A percentile compares a stretch with the other conserved stretches of the same genome.
phyloP scores from a whole-genome alignment of 2,797 vertebrate species.

The Pterois miles region DNA sequence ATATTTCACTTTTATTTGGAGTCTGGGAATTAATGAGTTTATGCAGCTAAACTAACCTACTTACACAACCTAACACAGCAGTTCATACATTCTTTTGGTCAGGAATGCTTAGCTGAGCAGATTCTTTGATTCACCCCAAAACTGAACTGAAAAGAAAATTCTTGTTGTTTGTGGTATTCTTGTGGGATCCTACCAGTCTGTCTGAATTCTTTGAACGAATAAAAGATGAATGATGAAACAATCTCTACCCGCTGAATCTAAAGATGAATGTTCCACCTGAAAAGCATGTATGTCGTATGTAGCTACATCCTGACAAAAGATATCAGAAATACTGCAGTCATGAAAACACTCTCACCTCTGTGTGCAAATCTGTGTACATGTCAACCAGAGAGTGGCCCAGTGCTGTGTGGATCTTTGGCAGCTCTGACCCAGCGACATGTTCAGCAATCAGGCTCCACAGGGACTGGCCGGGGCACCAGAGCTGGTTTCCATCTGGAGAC shows the following conservation, averaged over 20 bases:
- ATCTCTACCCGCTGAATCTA: neutral
- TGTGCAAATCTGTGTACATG: conserved; percentile 83
- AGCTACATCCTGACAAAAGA: neutral
- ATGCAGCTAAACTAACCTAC: conserved; percentile 41
- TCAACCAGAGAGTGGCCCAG: conserved; percentile 85
- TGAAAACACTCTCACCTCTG: conserved; percentile 82
- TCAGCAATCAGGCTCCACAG: conserved; percentile 86
- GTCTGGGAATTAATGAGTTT: conserved; percentile 41
- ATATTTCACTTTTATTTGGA: conserved; percentile 55
- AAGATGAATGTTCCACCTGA: neutral
- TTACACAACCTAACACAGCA: conserved; percentile 25
- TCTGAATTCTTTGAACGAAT: conserved; percentile 25
- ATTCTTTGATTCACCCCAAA: conserved; percentile 3
- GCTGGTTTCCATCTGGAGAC: conserved; percentile 58
- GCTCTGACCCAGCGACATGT: conserved; percentile 76
- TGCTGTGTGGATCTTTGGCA: conserved; percentile 81
- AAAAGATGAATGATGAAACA: conserved; percentile 8
- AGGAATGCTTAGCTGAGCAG: conserved; percentile 29
- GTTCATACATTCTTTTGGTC: conserved; percentile 32
- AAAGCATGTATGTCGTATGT: neutral
- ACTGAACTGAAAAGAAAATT: conserved; percentile 35
- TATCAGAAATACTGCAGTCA: neutral
- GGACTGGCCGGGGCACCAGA: conserved; percentile 67
- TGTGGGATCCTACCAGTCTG: conserved; percentile 6
- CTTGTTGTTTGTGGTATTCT: conserved; percentile 37